phyloP scores from a whole-genome alignment of 2,888 invertebrate species.

The Idaea aversata region DNA sequence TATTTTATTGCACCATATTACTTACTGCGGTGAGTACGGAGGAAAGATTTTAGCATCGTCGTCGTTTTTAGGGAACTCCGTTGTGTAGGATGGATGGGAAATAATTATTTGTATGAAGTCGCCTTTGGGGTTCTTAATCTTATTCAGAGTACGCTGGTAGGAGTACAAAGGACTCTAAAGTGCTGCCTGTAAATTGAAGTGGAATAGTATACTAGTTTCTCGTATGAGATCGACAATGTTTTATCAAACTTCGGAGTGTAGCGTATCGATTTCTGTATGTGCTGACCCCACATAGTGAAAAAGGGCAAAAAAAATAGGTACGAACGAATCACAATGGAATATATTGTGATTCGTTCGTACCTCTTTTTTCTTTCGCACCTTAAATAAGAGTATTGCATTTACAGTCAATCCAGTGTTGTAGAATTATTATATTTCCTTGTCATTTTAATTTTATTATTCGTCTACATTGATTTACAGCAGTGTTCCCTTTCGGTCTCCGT shows the following conservation, averaged over 20 bases:
- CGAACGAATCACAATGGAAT: too few relatives aligned
- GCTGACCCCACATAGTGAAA: too few relatives aligned
- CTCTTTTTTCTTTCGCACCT: too few relatives aligned
- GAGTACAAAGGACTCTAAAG: too few relatives aligned
- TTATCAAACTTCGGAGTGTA: too few relatives aligned
- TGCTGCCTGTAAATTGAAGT: too few relatives aligned
- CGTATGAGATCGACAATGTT: too few relatives aligned
- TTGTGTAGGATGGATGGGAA: background rate
- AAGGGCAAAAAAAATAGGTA: too few relatives aligned
- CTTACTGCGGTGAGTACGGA: background rate
- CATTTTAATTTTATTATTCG: constrained; percentile 56
- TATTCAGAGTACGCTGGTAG: too few relatives aligned
- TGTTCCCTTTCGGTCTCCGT: constrained; percentile 44
- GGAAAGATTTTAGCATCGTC: background rate
- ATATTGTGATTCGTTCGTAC: too few relatives aligned
- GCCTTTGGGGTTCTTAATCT: background rate
- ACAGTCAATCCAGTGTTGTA: constrained; percentile 25
- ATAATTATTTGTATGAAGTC: background rate
- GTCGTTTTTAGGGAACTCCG: background rate
- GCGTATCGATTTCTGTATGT: too few relatives aligned
- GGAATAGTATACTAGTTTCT: too few relatives aligned
- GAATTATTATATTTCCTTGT: constrained; percentile 30
- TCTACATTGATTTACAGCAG: constrained; percentile 59
- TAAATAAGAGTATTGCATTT: constrained; percentile 21
- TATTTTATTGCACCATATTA: background rate